Conservation (phyloP, 2,888 invertebrate genomes). For the Stenolophus ochropezus region DNA sequence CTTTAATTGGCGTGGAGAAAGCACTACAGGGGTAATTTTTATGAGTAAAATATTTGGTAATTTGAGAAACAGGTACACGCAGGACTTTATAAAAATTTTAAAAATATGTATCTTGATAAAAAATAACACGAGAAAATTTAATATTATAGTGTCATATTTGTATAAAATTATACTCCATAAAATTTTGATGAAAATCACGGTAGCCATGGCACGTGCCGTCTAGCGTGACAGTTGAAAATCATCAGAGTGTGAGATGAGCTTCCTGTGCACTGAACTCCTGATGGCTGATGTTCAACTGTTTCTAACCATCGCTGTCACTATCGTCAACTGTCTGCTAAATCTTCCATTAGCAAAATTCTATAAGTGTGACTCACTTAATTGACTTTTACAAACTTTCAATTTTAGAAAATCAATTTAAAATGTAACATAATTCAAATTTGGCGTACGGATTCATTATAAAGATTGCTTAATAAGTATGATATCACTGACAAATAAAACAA, state of each 20-base stretch:
- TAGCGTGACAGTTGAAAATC: constrained; percentile 45
- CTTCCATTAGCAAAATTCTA: background rate
- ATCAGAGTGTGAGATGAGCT: constrained; percentile 47
- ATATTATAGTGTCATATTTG: background rate
- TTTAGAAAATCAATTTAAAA: background rate
- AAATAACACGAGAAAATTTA: background rate
- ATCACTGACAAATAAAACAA: background rate
- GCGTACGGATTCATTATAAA: too few species aligned
- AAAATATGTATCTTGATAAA: too few species aligned
- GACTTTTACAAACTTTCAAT: constrained; percentile 11
- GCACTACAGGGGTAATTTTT: too few species aligned
- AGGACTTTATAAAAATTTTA: too few species aligned
- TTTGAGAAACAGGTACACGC: too few species aligned
- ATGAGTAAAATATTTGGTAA: too few species aligned
- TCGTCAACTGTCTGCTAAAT: background rate
- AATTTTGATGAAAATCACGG: background rate
- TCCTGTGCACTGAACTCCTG: constrained; percentile 49
- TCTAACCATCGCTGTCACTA: background rate
- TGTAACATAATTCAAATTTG: too few species aligned
- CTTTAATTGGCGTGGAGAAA: too few species aligned
- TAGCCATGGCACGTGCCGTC: constrained; percentile 23
- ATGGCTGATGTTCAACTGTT: constrained; percentile 28
- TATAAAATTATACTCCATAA: background rate
- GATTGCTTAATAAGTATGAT: too few species aligned
- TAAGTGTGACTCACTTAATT: background rate